Conservation (phyloP, 2,113 vertebrate genomes). For the Clinocottus analis region DNA sequence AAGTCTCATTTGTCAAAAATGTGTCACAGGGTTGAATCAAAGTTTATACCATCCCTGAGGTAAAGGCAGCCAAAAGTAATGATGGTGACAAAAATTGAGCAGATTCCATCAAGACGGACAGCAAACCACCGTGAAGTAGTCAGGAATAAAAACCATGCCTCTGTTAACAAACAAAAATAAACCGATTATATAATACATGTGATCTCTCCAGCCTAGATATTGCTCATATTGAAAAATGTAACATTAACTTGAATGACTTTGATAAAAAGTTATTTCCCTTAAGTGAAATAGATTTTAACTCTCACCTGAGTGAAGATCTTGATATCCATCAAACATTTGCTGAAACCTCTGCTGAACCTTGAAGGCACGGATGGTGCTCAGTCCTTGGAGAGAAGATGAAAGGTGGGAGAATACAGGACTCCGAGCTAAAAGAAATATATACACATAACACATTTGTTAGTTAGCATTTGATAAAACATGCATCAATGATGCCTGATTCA, state of each 20-base stretch:
- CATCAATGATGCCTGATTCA: neutral
- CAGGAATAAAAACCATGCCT: constrained; percentile 96
- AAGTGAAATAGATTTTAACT: neutral
- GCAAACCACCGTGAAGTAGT: constrained; percentile 96
- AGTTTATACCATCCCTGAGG: constrained; percentile 85
- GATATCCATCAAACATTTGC: constrained; percentile 91
- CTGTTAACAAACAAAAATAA: constrained; percentile 73
- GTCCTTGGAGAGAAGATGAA: constrained; percentile 93
- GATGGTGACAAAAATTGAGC: constrained; percentile 90
- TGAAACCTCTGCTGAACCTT: constrained; percentile 91
- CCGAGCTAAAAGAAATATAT: constrained; percentile 82
- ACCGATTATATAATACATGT: neutral
- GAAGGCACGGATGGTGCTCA: constrained; percentile 94
- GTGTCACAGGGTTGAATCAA: neutral
- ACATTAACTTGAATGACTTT: neutral
- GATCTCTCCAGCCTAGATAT: neutral
- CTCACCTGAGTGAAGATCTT: constrained; percentile 94
- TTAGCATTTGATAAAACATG: neutral
- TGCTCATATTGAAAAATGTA: neutral
- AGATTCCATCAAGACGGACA: constrained; percentile 94
- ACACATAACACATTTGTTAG: neutral
- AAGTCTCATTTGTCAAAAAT: neutral
- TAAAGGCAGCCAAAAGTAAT: constrained; percentile 90
- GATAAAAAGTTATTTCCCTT: neutral
- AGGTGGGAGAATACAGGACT: constrained; percentile 97